These are phyloP conservation scores for Xestia xanthographa DNA, from an alignment of 2,888 invertebrate genomes.

Conservation along the genomic window DNA sequence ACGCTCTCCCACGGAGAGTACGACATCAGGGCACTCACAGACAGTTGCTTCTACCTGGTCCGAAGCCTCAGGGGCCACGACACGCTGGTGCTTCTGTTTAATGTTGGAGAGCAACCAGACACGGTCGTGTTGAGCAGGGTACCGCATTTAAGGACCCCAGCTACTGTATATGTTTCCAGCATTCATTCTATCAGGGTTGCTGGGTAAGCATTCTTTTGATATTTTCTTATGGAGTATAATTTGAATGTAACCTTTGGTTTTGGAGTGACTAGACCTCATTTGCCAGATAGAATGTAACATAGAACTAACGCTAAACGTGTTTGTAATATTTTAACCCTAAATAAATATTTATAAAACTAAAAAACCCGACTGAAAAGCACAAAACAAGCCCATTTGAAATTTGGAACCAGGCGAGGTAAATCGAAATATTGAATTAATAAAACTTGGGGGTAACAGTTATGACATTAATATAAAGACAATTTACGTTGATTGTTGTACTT, in stretches of 20 bases:
- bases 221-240: neutral
- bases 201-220: constrained; percentile 73
- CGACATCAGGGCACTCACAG: constrained; percentile 80
- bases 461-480: neutral
- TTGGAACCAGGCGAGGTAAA: too few species aligned
- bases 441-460: neutral
- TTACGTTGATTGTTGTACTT: neutral
- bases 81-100: constrained; percentile 86
- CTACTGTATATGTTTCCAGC: constrained; percentile 78
- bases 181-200: constrained; percentile 75
- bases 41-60: constrained; percentile 80
- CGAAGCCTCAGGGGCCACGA: constrained; percentile 76
- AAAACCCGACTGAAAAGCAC: too few species aligned
- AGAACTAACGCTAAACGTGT: too few species aligned
- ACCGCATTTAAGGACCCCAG: constrained; percentile 70
- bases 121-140: constrained; percentile 80
- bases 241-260: neutral
- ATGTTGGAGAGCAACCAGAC: constrained; percentile 85
- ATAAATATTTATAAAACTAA: too few species aligned
- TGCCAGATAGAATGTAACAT: neutral
- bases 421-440: too few species aligned
- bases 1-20: constrained; percentile 85
- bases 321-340: too few species aligned
- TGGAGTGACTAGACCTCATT: too few species aligned
- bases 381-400: too few species aligned